Evolutionary conservation across 2,888 invertebrate species (phyloP).

Genomic region (Heliconius sara): DNA sequence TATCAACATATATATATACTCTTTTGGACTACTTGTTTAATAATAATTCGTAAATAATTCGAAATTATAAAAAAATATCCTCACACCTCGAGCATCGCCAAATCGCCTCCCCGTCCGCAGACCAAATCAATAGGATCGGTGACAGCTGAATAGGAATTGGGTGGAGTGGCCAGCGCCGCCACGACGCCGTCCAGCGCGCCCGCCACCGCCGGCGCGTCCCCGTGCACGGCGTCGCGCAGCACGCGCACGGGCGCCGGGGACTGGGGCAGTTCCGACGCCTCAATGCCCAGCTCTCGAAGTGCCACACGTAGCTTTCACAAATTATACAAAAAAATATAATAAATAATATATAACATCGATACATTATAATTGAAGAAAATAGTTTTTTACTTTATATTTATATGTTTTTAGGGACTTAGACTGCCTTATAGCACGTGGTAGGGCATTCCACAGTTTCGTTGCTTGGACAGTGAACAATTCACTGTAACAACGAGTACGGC

Average conservation of each 20-base stretch:
- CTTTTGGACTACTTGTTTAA: too few species aligned
- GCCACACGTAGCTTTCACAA: constrained; percentile 88
- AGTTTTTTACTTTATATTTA: too few species aligned
- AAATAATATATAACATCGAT: too few species aligned
- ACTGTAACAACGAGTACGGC: too few species aligned
- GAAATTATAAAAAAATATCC: background rate
- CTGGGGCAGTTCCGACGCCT: constrained; percentile 69
- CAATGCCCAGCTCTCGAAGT: constrained; percentile 87
- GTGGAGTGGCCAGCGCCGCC: constrained; percentile 66
- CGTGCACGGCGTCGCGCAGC: constrained; percentile 81
- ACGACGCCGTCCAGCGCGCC: constrained; percentile 77
- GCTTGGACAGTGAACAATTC: too few species aligned
- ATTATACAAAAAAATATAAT: too few species aligned
- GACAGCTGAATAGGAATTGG: constrained; percentile 92
- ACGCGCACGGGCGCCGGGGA: constrained; percentile 72
- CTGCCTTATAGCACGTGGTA: too few species aligned
- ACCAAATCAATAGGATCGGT: constrained; percentile 91
- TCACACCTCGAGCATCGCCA: constrained; percentile 88
- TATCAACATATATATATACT: too few species aligned
- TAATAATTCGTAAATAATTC: too few species aligned
- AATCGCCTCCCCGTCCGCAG: constrained; percentile 91
- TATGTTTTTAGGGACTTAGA: too few species aligned
- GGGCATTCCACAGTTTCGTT: too few species aligned
- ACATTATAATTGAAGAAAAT: too few species aligned
- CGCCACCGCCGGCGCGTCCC: constrained; percentile 76